Conservation (phyloP, 1,140 invertebrate genomes). For the Hetaerina americana region DNA sequence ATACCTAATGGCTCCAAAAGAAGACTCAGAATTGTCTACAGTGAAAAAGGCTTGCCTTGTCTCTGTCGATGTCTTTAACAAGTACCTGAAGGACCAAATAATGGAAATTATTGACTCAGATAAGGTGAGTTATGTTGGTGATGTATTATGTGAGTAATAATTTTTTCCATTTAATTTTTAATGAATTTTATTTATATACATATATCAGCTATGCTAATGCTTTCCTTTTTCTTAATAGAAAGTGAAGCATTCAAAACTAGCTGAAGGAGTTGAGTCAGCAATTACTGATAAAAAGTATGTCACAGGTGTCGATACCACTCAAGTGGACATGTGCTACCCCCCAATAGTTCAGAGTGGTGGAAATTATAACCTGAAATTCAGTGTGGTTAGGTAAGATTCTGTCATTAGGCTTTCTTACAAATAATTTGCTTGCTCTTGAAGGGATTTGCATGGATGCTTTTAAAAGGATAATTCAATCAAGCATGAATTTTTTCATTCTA, state of each 20-base stretch:
- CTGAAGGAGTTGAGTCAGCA: slow-evolving; percentile 86
- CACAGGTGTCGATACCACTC: slow-evolving; percentile 66
- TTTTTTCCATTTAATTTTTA: slow-evolving; percentile 3
- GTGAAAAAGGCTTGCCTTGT: slow-evolving; percentile 89
- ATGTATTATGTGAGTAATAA: slow-evolving; percentile 8
- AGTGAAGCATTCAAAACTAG: slow-evolving; percentile 85
- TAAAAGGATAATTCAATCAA: no score
- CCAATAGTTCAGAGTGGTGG: slow-evolving; percentile 98
- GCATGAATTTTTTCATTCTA: slow-evolving; percentile 30
- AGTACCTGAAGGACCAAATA: slow-evolving; percentile 94
- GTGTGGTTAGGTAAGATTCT: slow-evolving; percentile 46
- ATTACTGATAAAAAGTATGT: slow-evolving; percentile 91
- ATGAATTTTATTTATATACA: not conserved
- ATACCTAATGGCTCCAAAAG: slow-evolving; percentile 85
- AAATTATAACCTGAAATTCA: slow-evolving; percentile 94
- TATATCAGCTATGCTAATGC: not conserved
- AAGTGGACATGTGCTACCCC: slow-evolving; percentile 95
- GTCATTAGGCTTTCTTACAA: no score
- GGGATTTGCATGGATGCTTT: no score
- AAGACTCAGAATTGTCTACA: slow-evolving; percentile 83
- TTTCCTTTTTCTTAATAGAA: slow-evolving; percentile 42
- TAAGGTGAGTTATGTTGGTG: slow-evolving; percentile 51
- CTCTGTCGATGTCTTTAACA: slow-evolving; percentile 89
- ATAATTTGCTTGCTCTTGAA: no score
- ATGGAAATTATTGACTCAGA: slow-evolving; percentile 98